These are phyloP conservation scores for Malurus cyaneus DNA, from an alignment of 2,113 vertebrate species.

Conservation along the genomic window DNA sequence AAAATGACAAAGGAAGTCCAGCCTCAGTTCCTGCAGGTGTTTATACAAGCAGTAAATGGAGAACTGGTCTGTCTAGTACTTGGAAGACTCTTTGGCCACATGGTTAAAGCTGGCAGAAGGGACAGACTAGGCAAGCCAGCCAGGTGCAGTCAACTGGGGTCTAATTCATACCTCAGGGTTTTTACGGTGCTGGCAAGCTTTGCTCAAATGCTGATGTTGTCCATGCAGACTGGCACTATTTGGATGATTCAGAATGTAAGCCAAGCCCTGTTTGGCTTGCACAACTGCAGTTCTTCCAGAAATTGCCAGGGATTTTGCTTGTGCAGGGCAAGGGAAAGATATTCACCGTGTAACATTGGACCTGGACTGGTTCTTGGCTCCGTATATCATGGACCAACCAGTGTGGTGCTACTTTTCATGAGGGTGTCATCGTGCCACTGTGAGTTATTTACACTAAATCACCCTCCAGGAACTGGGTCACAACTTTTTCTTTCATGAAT, in stretches of 20 bases:
- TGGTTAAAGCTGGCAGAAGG: background rate
- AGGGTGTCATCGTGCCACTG: constrained; percentile 15
- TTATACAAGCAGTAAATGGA: background rate
- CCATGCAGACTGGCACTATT: background rate
- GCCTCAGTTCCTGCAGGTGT: background rate
- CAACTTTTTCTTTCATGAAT: constrained; percentile 48
- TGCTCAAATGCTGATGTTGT: background rate
- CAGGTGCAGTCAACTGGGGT: background rate
- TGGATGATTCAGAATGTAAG: constrained; percentile 2
- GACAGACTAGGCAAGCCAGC: background rate
- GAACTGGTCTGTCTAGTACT: background rate
- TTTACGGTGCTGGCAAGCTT: background rate
- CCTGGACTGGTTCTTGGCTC: background rate
- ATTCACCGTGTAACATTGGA: background rate
- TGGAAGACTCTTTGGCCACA: background rate
- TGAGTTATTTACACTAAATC: constrained; percentile 31
- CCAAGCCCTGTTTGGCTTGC: constrained; percentile 27
- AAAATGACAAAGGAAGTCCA: background rate
- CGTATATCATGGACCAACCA: background rate
- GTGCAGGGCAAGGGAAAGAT: background rate
- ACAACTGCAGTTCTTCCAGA: background rate
- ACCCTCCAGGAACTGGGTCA: constrained; percentile 52
- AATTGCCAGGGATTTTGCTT: background rate
- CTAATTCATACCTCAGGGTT: background rate
- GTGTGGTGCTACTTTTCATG: background rate